Base-by-base conservation (phyloP, 23 tunicate genomes). In the Ascidia mentula region DNA sequence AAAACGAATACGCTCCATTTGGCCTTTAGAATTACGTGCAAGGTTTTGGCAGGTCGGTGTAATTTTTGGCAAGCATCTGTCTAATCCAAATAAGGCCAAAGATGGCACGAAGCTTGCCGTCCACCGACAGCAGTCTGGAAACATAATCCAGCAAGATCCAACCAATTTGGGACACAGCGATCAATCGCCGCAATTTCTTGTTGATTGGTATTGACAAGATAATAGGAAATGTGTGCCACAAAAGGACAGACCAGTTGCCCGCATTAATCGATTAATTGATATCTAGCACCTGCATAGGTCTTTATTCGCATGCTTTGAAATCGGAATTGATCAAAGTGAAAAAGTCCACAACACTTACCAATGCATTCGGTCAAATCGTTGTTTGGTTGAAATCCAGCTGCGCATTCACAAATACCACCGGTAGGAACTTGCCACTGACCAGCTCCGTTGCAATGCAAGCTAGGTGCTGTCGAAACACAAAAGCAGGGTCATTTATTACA, bases 371-470 rank as follows among this genome's bases (percentile, higher is more conserved):
- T 82, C 72, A 82, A 9, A 3, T 77, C 84, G n/a, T 82, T 72
- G 69, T 86, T 91, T 0, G 97, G 97, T 81, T 91, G 80, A 38
- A 60, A 91, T 3, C 97, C 97, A 6, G 97, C 69, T 40, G 34
- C 34, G 38, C 97, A 91, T 0, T 40, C 59, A 72, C 97, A 91
- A 39, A 24, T 28, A 26, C 65, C 72, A 38, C 97, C 97, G 26
- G 89, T 78, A 31, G 87, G 97, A 18, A 91, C 85, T 53, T 45
- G 33, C 97, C 97, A 91, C 53, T 79, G 77, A 15, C 90, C 97
- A 0, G 78, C 97, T 28, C 90, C 76, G 60, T 88, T 88, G 78
- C 97, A 91, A 60, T 78, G 84, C 38, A 91, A 46, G 0, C 79
- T 82, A 0, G 90, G 90, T 4, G 87, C 97, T 91, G 74, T 9